Percentiles rank a stretch among this genome's conserved stretches.
These are phyloP conservation scores for Bradypodion ventrale DNA, from an alignment of 2,797 vertebrate species.

Conservation along the genomic window DNA sequence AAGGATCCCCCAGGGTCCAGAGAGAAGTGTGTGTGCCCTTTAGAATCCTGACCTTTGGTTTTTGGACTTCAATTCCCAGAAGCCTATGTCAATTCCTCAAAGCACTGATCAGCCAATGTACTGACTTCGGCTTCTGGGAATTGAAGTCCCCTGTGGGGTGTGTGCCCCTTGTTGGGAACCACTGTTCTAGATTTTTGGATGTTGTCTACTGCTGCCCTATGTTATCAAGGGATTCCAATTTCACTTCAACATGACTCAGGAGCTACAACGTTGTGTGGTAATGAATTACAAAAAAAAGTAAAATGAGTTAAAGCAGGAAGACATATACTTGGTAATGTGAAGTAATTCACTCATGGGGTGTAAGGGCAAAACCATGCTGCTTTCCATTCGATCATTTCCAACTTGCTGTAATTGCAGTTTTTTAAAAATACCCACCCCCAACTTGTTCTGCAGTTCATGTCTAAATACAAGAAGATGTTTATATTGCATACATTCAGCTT, in stretches of 20 bases:
- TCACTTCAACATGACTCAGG: background rate
- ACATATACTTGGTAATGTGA: background rate
- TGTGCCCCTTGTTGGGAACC: too few species aligned
- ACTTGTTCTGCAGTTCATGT: conserved; percentile 78
- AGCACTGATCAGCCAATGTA: too few species aligned
- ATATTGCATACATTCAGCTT: conserved; percentile 85
- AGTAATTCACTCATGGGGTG: background rate
- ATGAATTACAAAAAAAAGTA: background rate
- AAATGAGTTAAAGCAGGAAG: background rate
- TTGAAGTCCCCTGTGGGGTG: too few species aligned
- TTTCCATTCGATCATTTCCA: conserved; percentile 66
- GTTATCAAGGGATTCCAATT: background rate
- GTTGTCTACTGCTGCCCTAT: too few species aligned
- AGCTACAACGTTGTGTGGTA: background rate
- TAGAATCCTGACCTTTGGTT: too few species aligned
- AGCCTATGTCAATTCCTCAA: too few species aligned
- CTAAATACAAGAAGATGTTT: conserved; percentile 85
- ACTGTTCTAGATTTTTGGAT: too few species aligned
- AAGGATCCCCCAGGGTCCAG: too few species aligned
- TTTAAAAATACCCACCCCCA: conserved; percentile 69
- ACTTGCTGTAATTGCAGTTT: conserved; percentile 76
- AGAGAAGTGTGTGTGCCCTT: too few species aligned
- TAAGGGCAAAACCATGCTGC: conserved; percentile 54
- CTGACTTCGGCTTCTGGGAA: too few species aligned
- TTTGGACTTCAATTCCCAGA: too few species aligned